These are phyloP conservation scores for Lophotriccus pileatus DNA, from an alignment of 2,797 vertebrate genomes.

Conservation along the genomic window DNA sequence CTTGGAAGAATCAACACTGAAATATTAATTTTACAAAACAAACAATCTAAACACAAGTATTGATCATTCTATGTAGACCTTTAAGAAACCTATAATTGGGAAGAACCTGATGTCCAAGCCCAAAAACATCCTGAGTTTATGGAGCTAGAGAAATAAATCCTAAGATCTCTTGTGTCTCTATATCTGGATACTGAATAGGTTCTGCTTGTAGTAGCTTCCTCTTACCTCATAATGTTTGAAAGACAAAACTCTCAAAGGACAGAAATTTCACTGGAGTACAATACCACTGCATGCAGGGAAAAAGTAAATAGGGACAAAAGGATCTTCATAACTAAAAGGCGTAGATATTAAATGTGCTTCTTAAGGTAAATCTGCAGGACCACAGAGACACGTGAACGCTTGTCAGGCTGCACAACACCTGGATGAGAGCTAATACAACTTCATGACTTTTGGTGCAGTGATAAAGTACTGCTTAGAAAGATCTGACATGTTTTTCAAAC, in stretches of 20 bases:
- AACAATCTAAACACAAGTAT: background rate
- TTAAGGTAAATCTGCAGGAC: background rate
- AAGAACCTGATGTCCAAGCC: background rate
- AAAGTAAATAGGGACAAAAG: background rate
- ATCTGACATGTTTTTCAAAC: background rate
- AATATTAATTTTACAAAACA: background rate
- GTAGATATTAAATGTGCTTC: background rate
- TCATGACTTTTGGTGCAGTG: background rate
- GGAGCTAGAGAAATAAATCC: background rate
- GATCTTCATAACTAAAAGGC: background rate
- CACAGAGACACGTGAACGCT: rapidly evolving
- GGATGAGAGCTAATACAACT: background rate
- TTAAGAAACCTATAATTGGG: background rate
- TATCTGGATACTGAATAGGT: background rate
- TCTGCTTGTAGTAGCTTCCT: background rate
- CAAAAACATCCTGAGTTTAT: background rate
- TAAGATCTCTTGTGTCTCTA: background rate
- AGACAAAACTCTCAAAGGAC: background rate
- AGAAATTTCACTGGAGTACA: background rate
- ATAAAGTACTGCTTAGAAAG: background rate
- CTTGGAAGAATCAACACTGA: background rate
- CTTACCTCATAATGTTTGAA: background rate
- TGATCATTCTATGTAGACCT: background rate
- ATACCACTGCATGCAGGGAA: background rate
- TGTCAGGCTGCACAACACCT: background rate